phyloP scores from a whole-genome alignment of 2,113 vertebrate genomes.

The Embiotoca jacksoni region DNA sequence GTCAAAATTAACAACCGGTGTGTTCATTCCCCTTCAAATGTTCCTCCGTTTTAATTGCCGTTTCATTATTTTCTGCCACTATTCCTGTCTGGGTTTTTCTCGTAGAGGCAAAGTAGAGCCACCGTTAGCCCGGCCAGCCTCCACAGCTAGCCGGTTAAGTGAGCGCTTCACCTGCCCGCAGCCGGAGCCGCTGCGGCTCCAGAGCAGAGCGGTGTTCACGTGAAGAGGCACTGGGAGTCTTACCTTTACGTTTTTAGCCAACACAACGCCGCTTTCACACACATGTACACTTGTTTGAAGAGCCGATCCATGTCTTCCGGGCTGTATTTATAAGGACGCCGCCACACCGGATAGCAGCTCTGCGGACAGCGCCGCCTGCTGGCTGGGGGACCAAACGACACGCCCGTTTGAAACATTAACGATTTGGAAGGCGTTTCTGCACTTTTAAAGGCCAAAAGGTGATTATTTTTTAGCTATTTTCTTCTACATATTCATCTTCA shows the following conservation, averaged over 20 bases:
- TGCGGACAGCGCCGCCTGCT: conserved; percentile 51
- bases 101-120: not conserved
- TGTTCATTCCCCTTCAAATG: not conserved
- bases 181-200: rapidly evolving
- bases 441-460: too few relatives aligned
- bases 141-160: conserved; percentile 7
- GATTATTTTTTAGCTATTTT: too few relatives aligned
- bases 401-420: too few relatives aligned
- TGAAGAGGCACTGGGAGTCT: not conserved
- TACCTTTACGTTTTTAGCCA: conserved; percentile 54
- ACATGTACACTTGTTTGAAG: conserved; percentile 43
- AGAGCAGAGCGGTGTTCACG: not conserved
- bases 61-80: rapidly evolving
- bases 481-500: too few relatives aligned
- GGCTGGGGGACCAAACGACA: conserved; percentile 23
- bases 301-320: conserved; percentile 40
- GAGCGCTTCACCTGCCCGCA: not conserved
- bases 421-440: too few relatives aligned
- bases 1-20: not conserved
- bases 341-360: not conserved
- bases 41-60: too few relatives aligned
- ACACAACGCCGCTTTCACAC: conserved; percentile 14
- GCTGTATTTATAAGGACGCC: conserved; percentile 66
- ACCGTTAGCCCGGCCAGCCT: conserved; percentile 8
- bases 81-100: not conserved